Base-by-base conservation (phyloP, 2,797 vertebrate species). In the Halcyon smyrnensis region DNA sequence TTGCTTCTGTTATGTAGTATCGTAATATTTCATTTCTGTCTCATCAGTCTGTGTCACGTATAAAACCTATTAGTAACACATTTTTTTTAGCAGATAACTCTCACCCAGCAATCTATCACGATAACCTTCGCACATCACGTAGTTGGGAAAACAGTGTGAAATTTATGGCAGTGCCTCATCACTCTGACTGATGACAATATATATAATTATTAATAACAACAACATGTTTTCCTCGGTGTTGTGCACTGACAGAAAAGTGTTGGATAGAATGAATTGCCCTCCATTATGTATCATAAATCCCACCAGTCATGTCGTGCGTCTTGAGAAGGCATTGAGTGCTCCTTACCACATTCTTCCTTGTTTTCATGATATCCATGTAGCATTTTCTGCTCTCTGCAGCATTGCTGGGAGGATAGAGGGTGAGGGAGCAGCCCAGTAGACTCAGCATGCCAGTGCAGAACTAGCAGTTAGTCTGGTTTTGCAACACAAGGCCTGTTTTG, bases 11-110 rank as follows among this genome's bases (percentile, higher is more conserved):
- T 60, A 50, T 86, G 93, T 91, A 46, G 82, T 59, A 37, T 43
- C 59, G 48, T 82, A 75, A 71, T 84, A 17, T 57, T 93, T 89
- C 45, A 34, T 87, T 93, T 85, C 48, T 75, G 54, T 63, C 88
- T 81, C 41, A 34, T 19, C 53, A 60, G 53, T 71, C 65, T 65
- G 30, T 94, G 76, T 37, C 75, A 12, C n/a, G 34, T 21, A 65
- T 32, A 62, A 53, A 87, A 78, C 67, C 89, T 70, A 43, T 45
- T 46, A 32, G 56, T 23, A 67, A 45, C 34, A n/a, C 57, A 19
- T 8, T 59, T 89, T 89, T 90, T 94, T 71, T 21, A 89, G 51
- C 60, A n/a, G 70, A 54, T 34, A 56, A 19, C 75, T 56, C 71
- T 88, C 86, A 17, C 19, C 24, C 1, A 0, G 8, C 36, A 23